A percentile compares a stretch with the other conserved stretches of the same genome.
Conservation (phyloP, 2,113 vertebrate species). For the Lathamus discolor region DNA sequence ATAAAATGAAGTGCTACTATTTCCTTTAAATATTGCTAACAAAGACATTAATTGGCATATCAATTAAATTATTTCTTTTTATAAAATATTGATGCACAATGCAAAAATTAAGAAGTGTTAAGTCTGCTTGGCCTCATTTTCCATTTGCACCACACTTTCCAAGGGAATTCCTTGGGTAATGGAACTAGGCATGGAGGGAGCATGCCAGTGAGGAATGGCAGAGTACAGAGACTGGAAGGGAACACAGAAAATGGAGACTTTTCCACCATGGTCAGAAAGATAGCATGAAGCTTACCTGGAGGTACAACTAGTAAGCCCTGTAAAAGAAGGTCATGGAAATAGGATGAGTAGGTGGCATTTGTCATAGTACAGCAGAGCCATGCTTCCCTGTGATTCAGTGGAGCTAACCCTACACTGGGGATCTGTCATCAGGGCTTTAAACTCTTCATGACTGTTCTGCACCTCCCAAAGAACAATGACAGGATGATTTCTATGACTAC, state of each 20-base stretch:
- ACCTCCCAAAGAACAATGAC: not conserved
- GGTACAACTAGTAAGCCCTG: not conserved
- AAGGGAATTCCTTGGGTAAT: not conserved
- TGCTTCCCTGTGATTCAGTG: not conserved
- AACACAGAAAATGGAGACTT: not conserved
- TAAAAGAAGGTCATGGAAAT: not conserved
- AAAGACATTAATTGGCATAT: not conserved
- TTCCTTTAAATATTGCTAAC: not conserved
- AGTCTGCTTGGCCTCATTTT: not conserved
- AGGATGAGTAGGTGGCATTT: not conserved
- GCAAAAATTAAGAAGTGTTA: not conserved
- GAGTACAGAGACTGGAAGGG: not conserved
- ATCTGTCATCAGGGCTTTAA: not conserved
- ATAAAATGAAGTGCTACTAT: not conserved
- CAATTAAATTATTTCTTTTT: not conserved
- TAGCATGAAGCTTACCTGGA: not conserved
- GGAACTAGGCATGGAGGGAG: not conserved
- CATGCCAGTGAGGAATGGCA: not conserved
- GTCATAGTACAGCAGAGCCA: not conserved
- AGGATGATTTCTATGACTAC: not conserved
- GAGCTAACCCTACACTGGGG: not conserved
- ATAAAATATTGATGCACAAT: not conserved
- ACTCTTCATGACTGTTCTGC: not conserved
- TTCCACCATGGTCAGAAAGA: not conserved
- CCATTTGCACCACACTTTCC: not conserved